phyloP scores from a whole-genome alignment of 2,113 vertebrate genomes.

The Chauna torquata region DNA sequence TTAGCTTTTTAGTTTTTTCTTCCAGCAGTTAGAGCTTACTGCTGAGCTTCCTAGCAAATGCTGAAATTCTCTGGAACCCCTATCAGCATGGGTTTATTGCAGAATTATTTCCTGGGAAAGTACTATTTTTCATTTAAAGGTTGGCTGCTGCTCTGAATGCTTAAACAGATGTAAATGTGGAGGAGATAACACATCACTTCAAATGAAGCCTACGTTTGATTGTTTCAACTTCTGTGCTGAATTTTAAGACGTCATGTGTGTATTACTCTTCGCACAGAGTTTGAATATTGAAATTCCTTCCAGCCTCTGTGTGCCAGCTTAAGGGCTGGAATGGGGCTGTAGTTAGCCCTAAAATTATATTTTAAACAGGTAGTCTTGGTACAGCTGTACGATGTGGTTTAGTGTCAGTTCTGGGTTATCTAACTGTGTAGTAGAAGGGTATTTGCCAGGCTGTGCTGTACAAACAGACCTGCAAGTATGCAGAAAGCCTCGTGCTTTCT shows the following conservation, averaged over 20 bases:
- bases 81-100: background rate
- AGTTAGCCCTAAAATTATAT: background rate
- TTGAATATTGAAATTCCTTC: background rate
- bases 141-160: conserved; percentile 11
- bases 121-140: background rate
- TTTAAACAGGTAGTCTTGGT: background rate
- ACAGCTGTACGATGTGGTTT: background rate
- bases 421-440: background rate
- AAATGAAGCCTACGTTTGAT: background rate
- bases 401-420: background rate
- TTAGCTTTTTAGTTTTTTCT: background rate
- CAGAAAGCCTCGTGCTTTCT: background rate
- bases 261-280: background rate
- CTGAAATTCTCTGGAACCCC: background rate
- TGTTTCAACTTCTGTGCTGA: background rate
- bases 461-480: background rate
- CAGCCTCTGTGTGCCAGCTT: background rate
- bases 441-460: background rate
- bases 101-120: conserved; percentile 19
- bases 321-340: background rate
- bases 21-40: background rate
- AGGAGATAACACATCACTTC: background rate
- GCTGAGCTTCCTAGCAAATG: background rate
- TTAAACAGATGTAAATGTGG: conserved; percentile 14
- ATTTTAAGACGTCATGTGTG: background rate